Base-by-base conservation (phyloP, 1,140 invertebrate genomes). In the Helicoverpa armigera region DNA sequence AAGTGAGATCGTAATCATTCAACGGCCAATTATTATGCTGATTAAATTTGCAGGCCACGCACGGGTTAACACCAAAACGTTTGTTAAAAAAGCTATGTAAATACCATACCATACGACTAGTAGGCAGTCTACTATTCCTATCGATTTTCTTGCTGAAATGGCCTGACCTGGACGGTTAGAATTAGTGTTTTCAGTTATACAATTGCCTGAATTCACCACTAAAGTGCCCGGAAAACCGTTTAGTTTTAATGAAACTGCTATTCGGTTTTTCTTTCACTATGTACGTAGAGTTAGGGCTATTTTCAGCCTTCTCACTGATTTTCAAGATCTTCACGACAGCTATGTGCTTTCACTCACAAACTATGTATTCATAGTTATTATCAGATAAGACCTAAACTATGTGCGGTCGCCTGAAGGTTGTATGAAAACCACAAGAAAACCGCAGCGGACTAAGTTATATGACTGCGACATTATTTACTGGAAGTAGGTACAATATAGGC, bases 341-440 rank as follows among this genome's bases (percentile, higher is more conserved):
- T 11, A 9, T 65, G 11, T 43, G 11, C 7, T 43, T 18, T 69
- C 65, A 69, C 35, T 58, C 43, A 23, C 16, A 50, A 69, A 18
- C 16, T 58, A 29, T 12, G 23, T 53, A 29, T 31, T 31, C 14
- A 72, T 31, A 72, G 10, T 72, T 70, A 70, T 72, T 70, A 70
- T 70, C 67, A 53, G 50, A 70, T 70, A 70, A 70, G 18, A 23
- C 48, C 63, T 43, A 48, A 31, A 12, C 14, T 54, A n/a, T 50
- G 54, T 53, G 29, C 50, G 51, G 43, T 69, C 69, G 50, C 4
- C 12, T 29, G 69, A 72, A 72, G 69, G 69, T 72, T 43, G 51
- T 29, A 31, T 23, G 50, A 14, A 72, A 72, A 72, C 69, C 69
- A 72, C 69, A 72, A 54, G 50, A 72, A 54, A 72, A 72, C 69